A percentile compares a stretch with the other conserved stretches of the same genome.
phyloP scores from a whole-genome alignment of 1,140 invertebrate genomes.

The Meloidogyne chitwoodi region DNA sequence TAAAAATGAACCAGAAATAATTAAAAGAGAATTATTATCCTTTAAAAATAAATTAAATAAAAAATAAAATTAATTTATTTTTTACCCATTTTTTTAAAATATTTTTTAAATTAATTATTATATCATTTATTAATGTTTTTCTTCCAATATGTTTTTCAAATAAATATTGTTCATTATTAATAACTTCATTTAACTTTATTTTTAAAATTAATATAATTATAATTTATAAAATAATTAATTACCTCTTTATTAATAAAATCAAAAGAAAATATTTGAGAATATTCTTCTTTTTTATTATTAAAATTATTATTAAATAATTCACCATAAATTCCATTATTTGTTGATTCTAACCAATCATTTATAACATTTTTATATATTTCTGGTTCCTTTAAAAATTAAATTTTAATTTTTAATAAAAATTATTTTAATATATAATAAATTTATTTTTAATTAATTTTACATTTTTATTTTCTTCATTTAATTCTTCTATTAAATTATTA shows the following conservation, averaged over 20 bases:
- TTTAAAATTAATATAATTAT: background rate
- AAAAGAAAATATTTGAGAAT: background rate
- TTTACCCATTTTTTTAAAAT: constrained; percentile 12
- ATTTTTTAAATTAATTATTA: background rate
- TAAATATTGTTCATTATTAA: constrained; percentile 1
- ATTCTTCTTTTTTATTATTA: no score
- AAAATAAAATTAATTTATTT: background rate
- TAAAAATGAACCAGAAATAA: constrained; percentile 14
- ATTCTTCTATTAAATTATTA: background rate
- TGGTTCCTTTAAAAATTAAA: background rate
- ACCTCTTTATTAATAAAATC: background rate
- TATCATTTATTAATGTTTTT: background rate
- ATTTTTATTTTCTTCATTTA: background rate
- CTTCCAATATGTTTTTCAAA: background rate
- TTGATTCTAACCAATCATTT: background rate
- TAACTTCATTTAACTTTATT: background rate
- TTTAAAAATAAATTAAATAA: background rate
- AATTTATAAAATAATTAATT: background rate
- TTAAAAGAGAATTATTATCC: background rate
- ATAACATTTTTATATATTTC: background rate
- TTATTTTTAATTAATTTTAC: background rate
- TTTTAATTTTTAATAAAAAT: background rate
- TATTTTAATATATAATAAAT: background rate
- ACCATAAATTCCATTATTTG: background rate
- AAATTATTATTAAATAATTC: background rate